Evolutionary conservation across 2,113 vertebrate genomes (phyloP).

Genomic region (Rhegmatorhina hoffmannsi): DNA sequence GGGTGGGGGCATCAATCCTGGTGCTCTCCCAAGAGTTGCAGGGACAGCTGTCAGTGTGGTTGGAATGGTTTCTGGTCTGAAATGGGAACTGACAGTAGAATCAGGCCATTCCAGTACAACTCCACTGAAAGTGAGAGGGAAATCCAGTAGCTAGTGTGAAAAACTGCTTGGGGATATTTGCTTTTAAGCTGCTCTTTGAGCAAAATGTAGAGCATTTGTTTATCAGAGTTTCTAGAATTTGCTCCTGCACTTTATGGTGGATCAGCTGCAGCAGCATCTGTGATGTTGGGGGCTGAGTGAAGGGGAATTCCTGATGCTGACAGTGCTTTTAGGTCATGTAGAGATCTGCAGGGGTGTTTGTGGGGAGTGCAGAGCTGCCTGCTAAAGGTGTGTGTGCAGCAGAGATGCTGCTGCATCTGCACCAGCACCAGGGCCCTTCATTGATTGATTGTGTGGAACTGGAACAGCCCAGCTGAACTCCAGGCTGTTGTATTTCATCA

Average conservation of each 20-base stretch:
- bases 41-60: neutral
- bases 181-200: neutral
- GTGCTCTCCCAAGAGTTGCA: neutral
- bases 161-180: neutral
- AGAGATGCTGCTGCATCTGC: neutral
- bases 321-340: fast-evolving
- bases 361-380: neutral
- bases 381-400: fast-evolving
- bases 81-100: neutral
- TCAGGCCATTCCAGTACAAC: neutral
- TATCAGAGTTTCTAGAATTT: neutral
- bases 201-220: no score
- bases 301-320: neutral
- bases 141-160: neutral
- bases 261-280: neutral
- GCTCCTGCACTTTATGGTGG: neutral
- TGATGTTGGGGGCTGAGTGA: neutral
- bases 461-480: neutral
- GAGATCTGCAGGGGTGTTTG: neutral
- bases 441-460: neutral
- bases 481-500: neutral
- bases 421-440: neutral
- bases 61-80: neutral
- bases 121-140: neutral
- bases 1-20: fast-evolving